These are phyloP conservation scores for Benitochromis conjunctus DNA, from an alignment of 2,113 vertebrate species.

Conservation along the genomic window DNA sequence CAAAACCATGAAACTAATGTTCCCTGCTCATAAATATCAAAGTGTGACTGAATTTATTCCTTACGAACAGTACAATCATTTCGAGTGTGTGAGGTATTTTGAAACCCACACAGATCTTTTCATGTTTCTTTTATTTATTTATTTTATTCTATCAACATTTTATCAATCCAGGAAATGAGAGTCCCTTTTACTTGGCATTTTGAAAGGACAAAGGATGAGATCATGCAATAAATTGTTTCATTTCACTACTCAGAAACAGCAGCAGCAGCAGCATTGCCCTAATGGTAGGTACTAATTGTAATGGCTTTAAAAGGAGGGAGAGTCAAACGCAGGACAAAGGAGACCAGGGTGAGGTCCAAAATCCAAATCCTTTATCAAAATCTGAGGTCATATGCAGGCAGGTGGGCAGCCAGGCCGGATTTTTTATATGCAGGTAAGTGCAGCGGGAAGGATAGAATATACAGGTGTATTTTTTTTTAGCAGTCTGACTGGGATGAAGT, in stretches of 20 bases:
- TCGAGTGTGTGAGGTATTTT: not conserved
- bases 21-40: not conserved
- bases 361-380: not conserved
- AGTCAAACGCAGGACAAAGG: not conserved
- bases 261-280: not conserved
- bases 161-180: not conserved
- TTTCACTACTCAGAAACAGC: not conserved
- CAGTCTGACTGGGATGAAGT: not conserved
- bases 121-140: not conserved
- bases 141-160: not conserved
- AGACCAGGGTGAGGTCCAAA: not conserved
- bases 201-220: not conserved
- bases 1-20: not conserved
- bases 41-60: not conserved
- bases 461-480: not conserved
- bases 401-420: not conserved
- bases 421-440: not conserved
- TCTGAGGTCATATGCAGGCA: not conserved
- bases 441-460: not conserved
- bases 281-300: not conserved
- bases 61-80: not conserved
- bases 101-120: not conserved
- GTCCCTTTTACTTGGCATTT: not conserved
- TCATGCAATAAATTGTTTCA: not conserved
- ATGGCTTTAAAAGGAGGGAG: not conserved